Percentiles rank a stretch among this genome's conserved stretches.
Evolutionary conservation across 1,140 invertebrate genomes (phyloP).

Genomic region (Portunus trituberculatus): DNA sequence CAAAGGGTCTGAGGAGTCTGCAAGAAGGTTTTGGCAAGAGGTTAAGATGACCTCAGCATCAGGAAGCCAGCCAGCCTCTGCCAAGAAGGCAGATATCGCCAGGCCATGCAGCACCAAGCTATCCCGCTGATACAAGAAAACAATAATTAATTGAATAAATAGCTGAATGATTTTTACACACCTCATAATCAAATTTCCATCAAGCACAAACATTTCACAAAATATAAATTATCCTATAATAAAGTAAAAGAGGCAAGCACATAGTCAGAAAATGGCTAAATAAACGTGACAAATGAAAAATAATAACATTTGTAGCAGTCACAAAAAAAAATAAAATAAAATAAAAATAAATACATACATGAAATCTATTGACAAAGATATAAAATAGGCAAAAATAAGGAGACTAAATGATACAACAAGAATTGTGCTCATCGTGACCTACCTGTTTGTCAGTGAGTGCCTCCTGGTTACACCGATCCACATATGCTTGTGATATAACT

Average conservation of each 20-base stretch:
- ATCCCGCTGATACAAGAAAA: conserved; percentile 55
- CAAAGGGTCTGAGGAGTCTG: conserved; percentile 38
- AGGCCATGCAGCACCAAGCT: conserved; percentile 62
- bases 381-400: too few species aligned
- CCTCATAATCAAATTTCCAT: neutral
- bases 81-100: conserved; percentile 65
- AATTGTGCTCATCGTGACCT: neutral
- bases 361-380: too few species aligned
- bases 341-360: neutral
- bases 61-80: conserved; percentile 69
- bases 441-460: conserved; percentile 45
- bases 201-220: neutral
- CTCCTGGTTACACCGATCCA: conserved; percentile 59
- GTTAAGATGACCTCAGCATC: conserved; percentile 69
- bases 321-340: neutral
- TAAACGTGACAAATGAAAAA: too few species aligned
- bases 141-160: neutral
- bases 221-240: neutral
- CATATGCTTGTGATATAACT: conserved; percentile 62
- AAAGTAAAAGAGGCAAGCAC: neutral
- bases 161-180: neutral
- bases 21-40: conserved; percentile 56
- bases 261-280: too few species aligned
- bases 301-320: too few species aligned
- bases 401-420: too few species aligned